phyloP scores from a whole-genome alignment of 1,140 invertebrate genomes.

The Probaryconus sp. region DNA sequence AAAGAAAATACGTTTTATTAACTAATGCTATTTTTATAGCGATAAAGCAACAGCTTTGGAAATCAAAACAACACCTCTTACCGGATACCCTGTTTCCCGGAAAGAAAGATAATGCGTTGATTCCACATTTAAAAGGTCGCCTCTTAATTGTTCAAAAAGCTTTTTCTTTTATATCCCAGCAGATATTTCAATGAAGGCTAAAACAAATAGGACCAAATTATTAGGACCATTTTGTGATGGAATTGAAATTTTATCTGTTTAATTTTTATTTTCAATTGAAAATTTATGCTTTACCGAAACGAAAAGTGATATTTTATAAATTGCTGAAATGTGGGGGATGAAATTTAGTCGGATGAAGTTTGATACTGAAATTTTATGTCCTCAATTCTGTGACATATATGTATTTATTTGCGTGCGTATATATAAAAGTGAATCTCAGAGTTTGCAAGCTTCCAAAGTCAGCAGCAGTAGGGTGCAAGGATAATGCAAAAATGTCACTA shows the following conservation, averaged over 20 bases:
- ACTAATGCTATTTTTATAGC: conserved; percentile 1
- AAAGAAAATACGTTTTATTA: no score
- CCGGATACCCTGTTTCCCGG: conserved; percentile 26
- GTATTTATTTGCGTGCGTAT: no score
- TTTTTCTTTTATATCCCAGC: no score
- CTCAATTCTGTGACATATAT: conserved; percentile 8
- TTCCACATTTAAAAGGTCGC: no score
- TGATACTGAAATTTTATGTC: conserved; percentile 25
- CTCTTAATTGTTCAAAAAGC: conserved; percentile 24
- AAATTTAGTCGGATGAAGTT: conserved; percentile 10
- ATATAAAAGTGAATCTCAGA: conserved; percentile 32
- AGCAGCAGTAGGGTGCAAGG: conserved; percentile 1
- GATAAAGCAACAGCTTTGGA: conserved; percentile 8
- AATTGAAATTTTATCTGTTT: no score
- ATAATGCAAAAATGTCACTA: conserved; percentile 14
- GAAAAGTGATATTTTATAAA: no score
- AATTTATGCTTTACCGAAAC: no score
- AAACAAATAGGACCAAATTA: no score
- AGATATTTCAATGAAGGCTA: no score
- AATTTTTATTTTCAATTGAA: no score
- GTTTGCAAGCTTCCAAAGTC: conserved; percentile 33
- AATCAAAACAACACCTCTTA: conserved; percentile 15
- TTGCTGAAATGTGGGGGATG: no score
- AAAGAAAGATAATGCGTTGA: conserved; percentile 29
- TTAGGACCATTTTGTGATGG: no score